phyloP scores from a whole-genome alignment of 2,888 invertebrate genomes.

The Epinotia bilunana region DNA sequence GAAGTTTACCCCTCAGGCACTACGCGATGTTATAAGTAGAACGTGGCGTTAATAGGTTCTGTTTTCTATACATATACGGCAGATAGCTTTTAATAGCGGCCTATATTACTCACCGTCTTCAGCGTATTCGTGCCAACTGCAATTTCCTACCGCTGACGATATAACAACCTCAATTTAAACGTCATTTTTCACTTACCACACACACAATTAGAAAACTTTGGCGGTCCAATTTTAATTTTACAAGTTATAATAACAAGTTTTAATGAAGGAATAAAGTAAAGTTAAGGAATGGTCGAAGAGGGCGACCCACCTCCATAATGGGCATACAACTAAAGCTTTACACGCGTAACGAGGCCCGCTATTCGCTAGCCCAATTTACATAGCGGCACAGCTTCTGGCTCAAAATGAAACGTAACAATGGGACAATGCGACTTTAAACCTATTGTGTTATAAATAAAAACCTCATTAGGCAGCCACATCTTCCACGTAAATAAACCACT shows the following conservation, averaged over 20 bases:
- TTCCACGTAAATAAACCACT: conserved; percentile 70
- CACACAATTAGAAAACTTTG: conserved; percentile 33
- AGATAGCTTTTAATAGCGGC: conserved; percentile 41
- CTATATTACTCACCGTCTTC: conserved; percentile 31
- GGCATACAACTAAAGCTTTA: conserved; percentile 58
- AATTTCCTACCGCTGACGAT: conserved; percentile 34
- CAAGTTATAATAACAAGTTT: conserved; percentile 23
- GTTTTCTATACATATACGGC: conserved; percentile 18
- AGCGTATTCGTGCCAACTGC: conserved; percentile 27
- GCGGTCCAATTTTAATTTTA: conserved; percentile 27
- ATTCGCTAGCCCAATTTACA: conserved; percentile 77
- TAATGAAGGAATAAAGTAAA: conserved; percentile 26
- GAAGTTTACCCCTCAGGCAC: neutral
- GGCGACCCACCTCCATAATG: conserved; percentile 33
- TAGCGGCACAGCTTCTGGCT: conserved; percentile 74
- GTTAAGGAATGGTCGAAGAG: neutral
- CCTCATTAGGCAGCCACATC: conserved; percentile 79
- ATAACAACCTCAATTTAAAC: conserved; percentile 40
- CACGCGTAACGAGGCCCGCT: conserved; percentile 69
- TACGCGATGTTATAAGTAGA: conserved; percentile 17
- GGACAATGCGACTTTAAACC: conserved; percentile 79
- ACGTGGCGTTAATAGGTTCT: conserved; percentile 33
- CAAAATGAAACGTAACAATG: conserved; percentile 80
- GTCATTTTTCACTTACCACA: conserved; percentile 35
- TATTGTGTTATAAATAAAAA: conserved; percentile 74